Conservation (phyloP, 2,797 vertebrate genomes). For the Eospalax fontanierii region DNA sequence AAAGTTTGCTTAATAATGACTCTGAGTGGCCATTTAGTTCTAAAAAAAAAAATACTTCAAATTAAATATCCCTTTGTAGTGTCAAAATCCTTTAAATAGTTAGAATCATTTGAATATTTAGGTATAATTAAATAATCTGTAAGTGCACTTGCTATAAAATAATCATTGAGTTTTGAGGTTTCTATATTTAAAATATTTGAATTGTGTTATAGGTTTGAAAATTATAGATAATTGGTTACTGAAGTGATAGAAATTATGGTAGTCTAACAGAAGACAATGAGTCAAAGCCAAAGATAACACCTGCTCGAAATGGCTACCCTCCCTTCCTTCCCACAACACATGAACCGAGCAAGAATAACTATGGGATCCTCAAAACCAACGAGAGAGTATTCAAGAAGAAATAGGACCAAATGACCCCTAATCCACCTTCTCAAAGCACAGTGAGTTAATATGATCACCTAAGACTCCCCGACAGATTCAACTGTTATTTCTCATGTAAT, state of each 20-base stretch:
- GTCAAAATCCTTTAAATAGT: slow-evolving; percentile 35
- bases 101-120: slow-evolving; percentile 55
- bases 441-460: neutral
- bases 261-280: slow-evolving; percentile 4
- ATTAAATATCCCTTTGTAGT: slow-evolving; percentile 63
- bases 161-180: slow-evolving; percentile 49
- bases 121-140: slow-evolving; percentile 67
- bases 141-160: slow-evolving; percentile 60
- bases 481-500: neutral
- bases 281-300: slow-evolving; percentile 30
- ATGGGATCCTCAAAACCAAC: neutral
- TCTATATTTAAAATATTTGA: slow-evolving; percentile 62
- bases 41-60: slow-evolving; percentile 62
- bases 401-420: neutral
- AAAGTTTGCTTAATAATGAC: slow-evolving; percentile 36
- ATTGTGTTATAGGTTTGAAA: slow-evolving; percentile 57
- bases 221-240: slow-evolving; percentile 54
- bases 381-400: neutral
- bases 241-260: neutral
- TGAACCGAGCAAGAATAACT: neutral
- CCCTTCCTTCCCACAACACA: neutral
- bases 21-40: slow-evolving; percentile 41
- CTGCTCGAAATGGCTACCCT: neutral
- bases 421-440: neutral
- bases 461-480: neutral